Base-by-base conservation (phyloP, 1,140 invertebrate genomes). In the Drosophila chauvacae region DNA sequence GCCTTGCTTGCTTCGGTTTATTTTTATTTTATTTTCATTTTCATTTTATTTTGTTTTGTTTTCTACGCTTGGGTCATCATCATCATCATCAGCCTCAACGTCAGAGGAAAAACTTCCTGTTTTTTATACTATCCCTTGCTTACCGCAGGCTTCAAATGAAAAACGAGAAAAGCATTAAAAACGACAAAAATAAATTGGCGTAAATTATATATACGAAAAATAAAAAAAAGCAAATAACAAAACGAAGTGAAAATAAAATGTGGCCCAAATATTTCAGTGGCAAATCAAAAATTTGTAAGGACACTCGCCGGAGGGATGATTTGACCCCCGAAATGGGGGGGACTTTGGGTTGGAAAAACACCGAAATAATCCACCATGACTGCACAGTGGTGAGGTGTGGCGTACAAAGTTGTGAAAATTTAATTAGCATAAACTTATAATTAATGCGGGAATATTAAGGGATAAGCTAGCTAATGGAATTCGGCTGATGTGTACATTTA, bases 141-240 rank as follows among this genome's bases (percentile, higher is more conserved):
- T 50, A 72, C 66, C 69, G 42, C 66, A 71, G 68, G 68, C 51
- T 58, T 7, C 68, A 44, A 41, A 58, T 50, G 45, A 60, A 37
- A 18, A 65, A 47, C 51, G 59, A 72, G 28, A 51, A 56, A 56
- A 39, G 50, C 71, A 86, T 70, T 83, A 77, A 85, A 80, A 77
- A 26, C 58, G 63, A 72, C 80, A 56, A 76, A 83, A 87, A 87
- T 87, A 87, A 87, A 87, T 86, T 80, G 83, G 48, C 63, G 65
- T 80, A 82, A 86, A 86, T 82, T 82, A 81, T 76, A 79, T 55
- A 72, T 51, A 59, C 48, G 39, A 4, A 37, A 50, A 75, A 10
- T 41, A 55, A 9, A 4, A 48, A 56, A 35, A 10, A 30, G 7
- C 28, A 30, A 23, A 28, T n/a, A 80, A 81, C 44, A 47, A 28